Percentiles rank a stretch among this genome's conserved stretches.
phyloP scores from a whole-genome alignment of 2,888 invertebrate genomes.

The Chaetogeoica ovagalla region DNA sequence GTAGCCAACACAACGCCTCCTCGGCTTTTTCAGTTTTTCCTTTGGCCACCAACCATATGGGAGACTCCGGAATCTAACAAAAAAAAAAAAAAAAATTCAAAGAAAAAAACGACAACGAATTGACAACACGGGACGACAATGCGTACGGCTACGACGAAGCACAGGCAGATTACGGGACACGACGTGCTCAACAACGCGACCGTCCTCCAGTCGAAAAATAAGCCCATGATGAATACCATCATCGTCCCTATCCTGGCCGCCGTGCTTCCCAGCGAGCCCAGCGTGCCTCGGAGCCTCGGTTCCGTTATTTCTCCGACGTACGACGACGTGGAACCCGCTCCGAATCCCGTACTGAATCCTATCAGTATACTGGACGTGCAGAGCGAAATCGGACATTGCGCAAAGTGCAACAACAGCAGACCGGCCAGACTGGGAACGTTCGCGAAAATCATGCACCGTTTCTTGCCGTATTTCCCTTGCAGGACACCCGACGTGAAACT shows the following conservation, averaged over 20 bases:
- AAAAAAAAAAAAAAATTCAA: no score
- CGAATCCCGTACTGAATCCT: constrained; percentile 65
- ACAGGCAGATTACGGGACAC: constrained; percentile 62
- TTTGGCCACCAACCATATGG: constrained; percentile 65
- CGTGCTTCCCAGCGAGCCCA: constrained; percentile 63
- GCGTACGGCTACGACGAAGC: constrained; percentile 64
- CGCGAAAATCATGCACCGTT: constrained; percentile 64
- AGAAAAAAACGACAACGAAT: not conserved
- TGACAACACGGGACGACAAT: no score
- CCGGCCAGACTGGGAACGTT: constrained; percentile 66
- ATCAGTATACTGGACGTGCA: constrained; percentile 64
- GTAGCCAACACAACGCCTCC: constrained; percentile 63
- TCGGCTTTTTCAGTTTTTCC: constrained; percentile 64
- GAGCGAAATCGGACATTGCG: constrained; percentile 62
- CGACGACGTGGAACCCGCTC: constrained; percentile 66
- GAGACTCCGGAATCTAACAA: constrained; percentile 65
- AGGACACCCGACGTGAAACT: constrained; percentile 65
- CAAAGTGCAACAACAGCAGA: constrained; percentile 65
- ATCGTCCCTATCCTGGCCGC: constrained; percentile 67
- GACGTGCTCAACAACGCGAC: constrained; percentile 67
- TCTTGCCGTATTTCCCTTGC: constrained; percentile 65
- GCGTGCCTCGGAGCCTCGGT: constrained; percentile 63
- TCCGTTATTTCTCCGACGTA: constrained; percentile 67
- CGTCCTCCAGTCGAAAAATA: constrained; percentile 69
- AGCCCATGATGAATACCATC: constrained; percentile 73